Base-by-base conservation (phyloP, 2,888 invertebrate genomes). In the Euplagia quadripunctaria region DNA sequence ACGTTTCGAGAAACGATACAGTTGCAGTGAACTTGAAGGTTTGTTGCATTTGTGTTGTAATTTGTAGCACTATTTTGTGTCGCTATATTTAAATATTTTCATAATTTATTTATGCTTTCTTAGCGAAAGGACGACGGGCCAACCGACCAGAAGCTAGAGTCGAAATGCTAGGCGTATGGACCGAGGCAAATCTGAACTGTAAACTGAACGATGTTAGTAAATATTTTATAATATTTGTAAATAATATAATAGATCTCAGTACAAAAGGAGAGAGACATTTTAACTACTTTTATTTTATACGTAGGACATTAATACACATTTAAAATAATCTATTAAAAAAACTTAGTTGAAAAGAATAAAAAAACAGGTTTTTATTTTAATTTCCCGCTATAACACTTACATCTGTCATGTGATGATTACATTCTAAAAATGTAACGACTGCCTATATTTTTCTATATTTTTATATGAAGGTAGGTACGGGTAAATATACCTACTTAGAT, bases 91-190 rank as follows among this genome's bases (percentile, higher is more conserved):
- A 41, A 31, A 12, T 12, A 9, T 31, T 31, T 66, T 31, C 7
- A 46, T 67, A 41, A 43, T 58, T 65, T 16, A 52, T 20, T 42
- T 20, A 3, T 43, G 52, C 1, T 2, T 46, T 88, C 88, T 42
- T 70, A 94, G 92, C 86, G 7, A 92, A 90, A 87, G 86, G 82
- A 16, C 88, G 89, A 12, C 87, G 91, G 68, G 87, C 91, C 16
- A 76, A 92, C 20, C 90, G 90, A 42, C 88, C 91, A 31, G 94
- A 94, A 82, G 91, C 92, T 4, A 91, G 88, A 73, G 93, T 96
- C 11, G 95, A 96, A 87, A 95, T 95, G 95, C 91, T 95, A 49
- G 95, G 95, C 58, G 90, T 94, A 41, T 96, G 96, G 96, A 96
- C 95, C 5, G 96, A 95, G 87, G 94, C 95, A 3, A 95, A 95